A percentile compares a stretch with the other conserved stretches of the same genome.
Conservation (phyloP, 2,888 invertebrate species). For the Cerastis leucographa region DNA sequence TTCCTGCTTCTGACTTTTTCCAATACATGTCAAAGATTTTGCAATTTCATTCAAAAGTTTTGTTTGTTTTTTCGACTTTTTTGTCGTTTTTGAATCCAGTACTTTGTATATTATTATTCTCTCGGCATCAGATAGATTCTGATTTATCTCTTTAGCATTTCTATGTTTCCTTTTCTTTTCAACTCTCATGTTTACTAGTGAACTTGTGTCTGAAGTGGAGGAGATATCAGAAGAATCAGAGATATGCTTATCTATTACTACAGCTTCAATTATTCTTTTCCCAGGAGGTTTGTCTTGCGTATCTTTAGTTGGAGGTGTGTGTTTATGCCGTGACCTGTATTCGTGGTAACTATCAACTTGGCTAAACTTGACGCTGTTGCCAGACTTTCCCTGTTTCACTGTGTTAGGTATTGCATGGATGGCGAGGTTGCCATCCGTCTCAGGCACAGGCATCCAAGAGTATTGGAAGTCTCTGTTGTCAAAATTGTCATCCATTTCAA, state of each 20-base stretch:
- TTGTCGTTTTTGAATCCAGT: constrained; percentile 77
- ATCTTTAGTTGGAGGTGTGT: constrained; percentile 88
- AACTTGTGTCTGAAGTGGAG: constrained; percentile 77
- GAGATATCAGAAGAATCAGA: constrained; percentile 73
- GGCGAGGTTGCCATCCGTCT: constrained; percentile 82
- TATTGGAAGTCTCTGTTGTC: constrained; percentile 80
- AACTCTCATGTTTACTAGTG: constrained; percentile 73
- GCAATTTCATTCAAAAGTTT: constrained; percentile 74
- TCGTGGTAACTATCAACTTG: constrained; percentile 86
- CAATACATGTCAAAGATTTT: constrained; percentile 71
- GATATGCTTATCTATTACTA: constrained; percentile 71
- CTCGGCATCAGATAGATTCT: constrained; percentile 80
- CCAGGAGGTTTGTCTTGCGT: constrained; percentile 65
- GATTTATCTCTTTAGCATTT: constrained; percentile 57
- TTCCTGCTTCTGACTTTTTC: constrained; percentile 55
- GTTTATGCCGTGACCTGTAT: constrained; percentile 86
- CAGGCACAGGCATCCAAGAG: constrained; percentile 88
- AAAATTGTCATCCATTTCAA: constrained; percentile 64
- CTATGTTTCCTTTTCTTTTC: constrained; percentile 58
- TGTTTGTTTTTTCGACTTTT: constrained; percentile 69
- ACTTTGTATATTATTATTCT: constrained; percentile 87
- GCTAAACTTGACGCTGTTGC: constrained; percentile 84
- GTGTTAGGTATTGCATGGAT: constrained; percentile 84
- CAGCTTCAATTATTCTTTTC: constrained; percentile 73
- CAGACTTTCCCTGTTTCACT: constrained; percentile 74